Evolutionary conservation across 2,797 vertebrate species (phyloP), one percentile per base, ranked within the genome.

Genomic region (Menidia menidia): DNA sequence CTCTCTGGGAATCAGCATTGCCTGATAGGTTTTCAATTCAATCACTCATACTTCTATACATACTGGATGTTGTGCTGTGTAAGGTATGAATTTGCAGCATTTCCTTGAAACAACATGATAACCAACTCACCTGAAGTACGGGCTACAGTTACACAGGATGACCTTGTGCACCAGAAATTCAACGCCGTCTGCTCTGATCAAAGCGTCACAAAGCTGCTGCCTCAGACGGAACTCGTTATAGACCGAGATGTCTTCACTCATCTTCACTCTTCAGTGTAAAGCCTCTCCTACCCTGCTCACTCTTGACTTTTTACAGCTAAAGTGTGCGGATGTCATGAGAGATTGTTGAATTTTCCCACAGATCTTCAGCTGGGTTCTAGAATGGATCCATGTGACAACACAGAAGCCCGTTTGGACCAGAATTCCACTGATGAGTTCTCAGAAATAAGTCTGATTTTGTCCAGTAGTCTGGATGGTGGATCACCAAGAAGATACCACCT

Each of bases 121-220:
- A 39, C 35, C 35, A 58, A 4, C 73, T 83, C 33, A 80, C 78
- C 63, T 64, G 65, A 81, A 80, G 48, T 70, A 75, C 0, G 64
- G 4, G 52, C 75, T 84, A 60, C 68, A 75, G 60, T 60, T 70
- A 19, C 75, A 81, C 14, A 84, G 59, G 75, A 70, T 54, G 39
- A 75, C 6, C 65, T 81, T 84, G 52, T 81, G 72, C 0, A 7
- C 31, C 0, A 19, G 45, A 51, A 81, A 75, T 19, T 70, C 62
- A 33, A 11, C 11, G 0, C 11, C 6, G 3, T 54, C 57, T 30
- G 71, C 82, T 65, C 7, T 71, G 53, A 84, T 71, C 44, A 75
- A 25, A 0, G 64, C 68, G 0, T 85, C 77, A 59, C 80, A 82
- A 6, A 85, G 47, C 30, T 68, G 9, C 3, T 35, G n/a, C 6